Percentiles rank a stretch among this genome's conserved stretches.
These are phyloP conservation scores for Myocastor coypus DNA, from an alignment of 2,113 vertebrate genomes.

Conservation along the genomic window DNA sequence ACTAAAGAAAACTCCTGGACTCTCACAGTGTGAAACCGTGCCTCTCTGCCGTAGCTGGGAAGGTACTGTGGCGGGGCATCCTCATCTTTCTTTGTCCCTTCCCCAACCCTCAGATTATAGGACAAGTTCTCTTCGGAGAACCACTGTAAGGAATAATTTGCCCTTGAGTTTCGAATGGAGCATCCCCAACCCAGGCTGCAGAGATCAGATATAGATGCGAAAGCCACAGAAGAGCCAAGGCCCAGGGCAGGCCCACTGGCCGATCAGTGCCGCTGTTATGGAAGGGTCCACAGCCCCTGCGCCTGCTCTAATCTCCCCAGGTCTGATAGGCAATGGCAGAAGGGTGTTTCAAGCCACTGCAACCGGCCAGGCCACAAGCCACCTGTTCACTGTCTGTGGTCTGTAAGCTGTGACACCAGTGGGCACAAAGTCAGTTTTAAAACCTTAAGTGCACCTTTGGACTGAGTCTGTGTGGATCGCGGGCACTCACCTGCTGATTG, in stretches of 20 bases:
- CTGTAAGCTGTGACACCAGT: background rate
- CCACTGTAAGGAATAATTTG: background rate
- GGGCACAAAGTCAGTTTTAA: background rate
- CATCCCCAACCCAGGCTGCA: background rate
- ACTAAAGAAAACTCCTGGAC: background rate
- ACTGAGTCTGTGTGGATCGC: background rate
- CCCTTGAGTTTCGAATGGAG: background rate
- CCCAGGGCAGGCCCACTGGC: background rate
- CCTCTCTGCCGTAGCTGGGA: background rate
- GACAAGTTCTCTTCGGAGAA: background rate
- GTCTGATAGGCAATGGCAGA: background rate
- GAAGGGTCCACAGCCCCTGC: background rate
- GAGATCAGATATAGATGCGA: background rate
- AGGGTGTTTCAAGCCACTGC: background rate
- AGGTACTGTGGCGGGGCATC: background rate
- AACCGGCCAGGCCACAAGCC: background rate
- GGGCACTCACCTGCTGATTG: background rate
- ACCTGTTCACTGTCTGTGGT: background rate
- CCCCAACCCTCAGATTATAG: background rate
- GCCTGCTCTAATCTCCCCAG: background rate
- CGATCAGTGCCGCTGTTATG: background rate
- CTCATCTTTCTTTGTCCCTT: background rate
- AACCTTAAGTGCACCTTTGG: background rate
- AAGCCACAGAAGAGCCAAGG: background rate
- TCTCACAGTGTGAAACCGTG: background rate